Evolutionary conservation across 1,140 invertebrate species (phyloP).

Genomic region (Drosophila ironensis): DNA sequence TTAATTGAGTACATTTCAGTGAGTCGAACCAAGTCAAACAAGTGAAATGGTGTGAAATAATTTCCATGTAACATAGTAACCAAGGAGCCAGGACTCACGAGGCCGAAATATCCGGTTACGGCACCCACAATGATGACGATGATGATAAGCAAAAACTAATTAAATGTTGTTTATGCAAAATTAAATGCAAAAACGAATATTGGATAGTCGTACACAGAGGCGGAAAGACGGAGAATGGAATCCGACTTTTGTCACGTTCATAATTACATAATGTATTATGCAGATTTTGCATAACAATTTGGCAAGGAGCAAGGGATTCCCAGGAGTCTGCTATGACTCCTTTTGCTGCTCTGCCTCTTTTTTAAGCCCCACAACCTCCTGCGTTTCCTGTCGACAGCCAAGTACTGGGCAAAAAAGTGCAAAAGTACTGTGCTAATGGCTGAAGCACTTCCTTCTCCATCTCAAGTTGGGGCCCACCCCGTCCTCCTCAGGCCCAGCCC

Average conservation of each 20-base stretch:
- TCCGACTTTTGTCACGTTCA: constrained; percentile 70
- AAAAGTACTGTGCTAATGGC: constrained; percentile 73
- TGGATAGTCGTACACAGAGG: constrained; percentile 42
- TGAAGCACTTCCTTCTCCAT: constrained; percentile 21
- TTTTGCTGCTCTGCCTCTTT: not conserved
- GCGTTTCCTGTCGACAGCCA: constrained; percentile 15
- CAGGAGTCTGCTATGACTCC: not conserved
- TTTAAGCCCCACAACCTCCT: not conserved
- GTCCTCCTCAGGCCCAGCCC: constrained; percentile 1
- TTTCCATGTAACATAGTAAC: constrained; percentile 21
- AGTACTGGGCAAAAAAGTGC: constrained; percentile 45
- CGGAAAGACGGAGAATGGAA: not conserved
- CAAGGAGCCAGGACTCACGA: constrained; percentile 7
- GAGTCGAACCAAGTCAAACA: constrained; percentile 35
- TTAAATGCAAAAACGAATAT: constrained; percentile 49
- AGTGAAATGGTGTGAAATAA: constrained; percentile 68
- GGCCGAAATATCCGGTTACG: constrained; percentile 26
- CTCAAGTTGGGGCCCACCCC: too few relatives aligned
- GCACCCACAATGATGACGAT: not conserved
- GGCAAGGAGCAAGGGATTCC: constrained; percentile 11
- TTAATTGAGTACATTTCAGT: constrained; percentile 61
- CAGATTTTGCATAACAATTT: constrained; percentile 76
- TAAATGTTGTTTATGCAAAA: constrained; percentile 54
- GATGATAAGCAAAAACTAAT: constrained; percentile 46
- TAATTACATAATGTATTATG: constrained; percentile 79